phyloP scores from a whole-genome alignment of 2,797 vertebrate genomes.

The Dallia pectoralis region DNA sequence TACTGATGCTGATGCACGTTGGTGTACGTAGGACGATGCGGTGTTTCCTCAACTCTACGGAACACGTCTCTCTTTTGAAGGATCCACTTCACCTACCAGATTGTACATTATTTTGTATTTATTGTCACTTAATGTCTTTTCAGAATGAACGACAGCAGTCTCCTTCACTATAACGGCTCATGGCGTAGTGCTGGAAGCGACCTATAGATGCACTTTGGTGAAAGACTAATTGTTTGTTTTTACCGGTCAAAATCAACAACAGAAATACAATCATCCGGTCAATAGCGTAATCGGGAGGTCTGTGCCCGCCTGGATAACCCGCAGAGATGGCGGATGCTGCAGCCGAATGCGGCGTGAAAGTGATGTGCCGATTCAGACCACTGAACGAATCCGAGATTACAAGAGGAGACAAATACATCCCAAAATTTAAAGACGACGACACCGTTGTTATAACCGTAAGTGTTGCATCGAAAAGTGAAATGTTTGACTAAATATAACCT shows the following conservation, averaged over 20 bases:
- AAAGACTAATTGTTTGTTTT: conserved; percentile 1
- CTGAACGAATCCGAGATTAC: conserved; percentile 80
- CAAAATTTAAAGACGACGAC: conserved; percentile 80
- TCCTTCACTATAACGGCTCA: neutral
- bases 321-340: conserved; percentile 73
- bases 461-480: conserved; percentile 20
- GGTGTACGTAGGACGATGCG: conserved; percentile 54
- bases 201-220: conserved; percentile 1
- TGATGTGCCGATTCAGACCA: conserved; percentile 84
- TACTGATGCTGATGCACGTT: conserved; percentile 73
- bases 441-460: conserved; percentile 81
- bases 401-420: conserved; percentile 80
- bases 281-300: conserved; percentile 12
- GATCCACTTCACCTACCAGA: neutral
- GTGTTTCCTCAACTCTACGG: conserved; percentile 51
- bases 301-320: conserved; percentile 12
- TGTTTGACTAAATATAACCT: neutral
- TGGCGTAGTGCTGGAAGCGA: neutral
- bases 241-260: conserved; percentile 5
- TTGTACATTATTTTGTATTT: neutral
- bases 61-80: conserved; percentile 12
- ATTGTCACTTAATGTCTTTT: neutral
- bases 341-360: conserved; percentile 82
- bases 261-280: conserved; percentile 5
- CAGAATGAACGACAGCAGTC: conserved; percentile 9